phyloP scores from a whole-genome alignment of 2,113 vertebrate species.

The Erythrolamprus reginae region DNA sequence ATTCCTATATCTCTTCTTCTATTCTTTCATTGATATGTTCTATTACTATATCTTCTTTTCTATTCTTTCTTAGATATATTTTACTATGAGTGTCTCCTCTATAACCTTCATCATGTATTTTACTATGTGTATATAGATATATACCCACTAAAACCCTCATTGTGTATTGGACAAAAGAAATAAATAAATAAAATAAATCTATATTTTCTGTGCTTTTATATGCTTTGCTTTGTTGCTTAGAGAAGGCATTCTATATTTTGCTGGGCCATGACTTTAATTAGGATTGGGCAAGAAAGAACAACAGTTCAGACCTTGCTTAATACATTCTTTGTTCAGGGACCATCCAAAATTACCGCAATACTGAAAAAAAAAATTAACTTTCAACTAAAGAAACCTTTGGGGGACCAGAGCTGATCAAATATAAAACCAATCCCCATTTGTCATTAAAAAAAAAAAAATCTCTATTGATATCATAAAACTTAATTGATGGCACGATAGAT shows the following conservation, averaged over 20 bases:
- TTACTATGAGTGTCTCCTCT: no score
- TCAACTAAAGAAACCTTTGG: background rate
- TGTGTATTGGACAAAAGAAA: no score
- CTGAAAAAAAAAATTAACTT: background rate
- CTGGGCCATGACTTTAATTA: background rate
- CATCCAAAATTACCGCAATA: background rate
- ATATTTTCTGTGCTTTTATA: background rate
- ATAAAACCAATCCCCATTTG: background rate
- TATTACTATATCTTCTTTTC: no score
- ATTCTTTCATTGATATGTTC: no score
- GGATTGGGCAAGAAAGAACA: background rate
- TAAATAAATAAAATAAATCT: no score
- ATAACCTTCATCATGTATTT: no score
- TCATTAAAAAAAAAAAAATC: background rate
- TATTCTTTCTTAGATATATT: no score
- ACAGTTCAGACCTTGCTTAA: background rate
- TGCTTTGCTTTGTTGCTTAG: background rate
- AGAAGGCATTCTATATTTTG: background rate
- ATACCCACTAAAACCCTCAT: no score
- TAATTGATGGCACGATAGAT: background rate
- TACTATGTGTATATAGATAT: no score
- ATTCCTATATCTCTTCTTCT: no score
- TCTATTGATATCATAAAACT: background rate
- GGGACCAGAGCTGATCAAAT: background rate
- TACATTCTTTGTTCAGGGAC: background rate